Evolutionary conservation across 2,888 invertebrate genomes (phyloP), one percentile per base, ranked within the genome.

Genomic region (Dromius quadrimaculatus): DNA sequence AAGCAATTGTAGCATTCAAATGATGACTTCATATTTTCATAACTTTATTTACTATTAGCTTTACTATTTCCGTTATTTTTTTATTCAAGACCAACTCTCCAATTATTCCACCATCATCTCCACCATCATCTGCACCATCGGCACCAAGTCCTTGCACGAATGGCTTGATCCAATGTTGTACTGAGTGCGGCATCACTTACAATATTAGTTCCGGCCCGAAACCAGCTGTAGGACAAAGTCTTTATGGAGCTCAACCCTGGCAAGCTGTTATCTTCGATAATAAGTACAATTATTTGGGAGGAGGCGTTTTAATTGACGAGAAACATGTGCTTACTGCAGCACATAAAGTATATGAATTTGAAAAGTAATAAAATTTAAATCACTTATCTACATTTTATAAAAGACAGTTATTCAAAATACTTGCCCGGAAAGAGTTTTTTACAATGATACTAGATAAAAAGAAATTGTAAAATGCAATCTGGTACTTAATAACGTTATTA

Each of bases 251-350:
- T n/a, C 71, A 73, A 20, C 73, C 73, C 9, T 68, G 68, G 68
- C 45, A 59, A 32, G 45, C 43, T 11, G 41, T 45, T 17, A 11
- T 68, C 1, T 17, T 59, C 4, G 32, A 43, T n/a, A 13, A 3
- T 8, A 59, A 68, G 15, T 45, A 19, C 15, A 43, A 32, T 19
- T 59, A 59, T 19, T 20, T 68, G 4, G 68, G 59, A 0, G 82
- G 81, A 6, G 83, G 81, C 2, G 81, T 78, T 8, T 75, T 86
- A 8, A 76, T 86, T 20, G 80, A 79, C 36, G 72, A 77, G 6
- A 77, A 77, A 54, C 82, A 84, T 74, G 81, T 86, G 1, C 76
- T 85, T 2, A 86, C 86, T 1, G 85, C 82, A 0, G 85, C 86
- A 6, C 85, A 86, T 74, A 85, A 84, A 75, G 79, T 86, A 50